Base-by-base conservation (phyloP, 2,113 vertebrate species). In the Anarrhichthys ocellatus region DNA sequence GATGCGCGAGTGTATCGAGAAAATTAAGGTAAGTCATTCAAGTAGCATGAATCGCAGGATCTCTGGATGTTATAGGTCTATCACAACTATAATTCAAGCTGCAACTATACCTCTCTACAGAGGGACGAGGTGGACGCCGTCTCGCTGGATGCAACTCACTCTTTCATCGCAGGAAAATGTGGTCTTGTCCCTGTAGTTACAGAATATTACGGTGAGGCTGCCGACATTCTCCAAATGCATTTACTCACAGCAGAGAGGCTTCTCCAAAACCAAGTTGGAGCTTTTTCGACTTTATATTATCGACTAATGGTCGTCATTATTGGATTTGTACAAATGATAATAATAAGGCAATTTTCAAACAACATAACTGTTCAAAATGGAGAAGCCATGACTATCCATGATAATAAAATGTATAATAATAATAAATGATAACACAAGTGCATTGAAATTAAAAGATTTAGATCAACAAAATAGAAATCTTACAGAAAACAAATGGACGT, bases 41-140 rank as follows among this genome's bases (percentile, higher is more conserved):
- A 46, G n/a, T 15, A 0, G 9, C 27, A 6, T 2, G 10, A 38
- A 69, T 8, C 24, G 7, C 40, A 64, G 4, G 4, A 10, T 27
- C 27, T 61, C 0, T 2, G 14, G 9, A 24, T 52, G 4, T 13
- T 27, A 4, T 32, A 7, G 5, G 36, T 52, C 42, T 8, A 24
- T 72, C 3, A 34, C n/a, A 61, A 36, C 10, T 27, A 6, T 42
- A 11, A 27, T 11, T 42, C 2, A 58, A 46, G 2, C 3, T 71
- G 17, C 0, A 59, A 7, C 2, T 1, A n/a, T 36, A 34, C 34
- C 2, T 72, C 13, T 65, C 61, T 81, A 73, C 94, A 98, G 97
- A 96, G 93, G 76, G 96, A 97, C 65, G 96, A 97, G 87, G 96
- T 96, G 54, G 97, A 98, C 61, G 96, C 96, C 0, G 97, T 96